phyloP scores from a whole-genome alignment of 2,888 invertebrate species.

The Eurytoma adleriae region DNA sequence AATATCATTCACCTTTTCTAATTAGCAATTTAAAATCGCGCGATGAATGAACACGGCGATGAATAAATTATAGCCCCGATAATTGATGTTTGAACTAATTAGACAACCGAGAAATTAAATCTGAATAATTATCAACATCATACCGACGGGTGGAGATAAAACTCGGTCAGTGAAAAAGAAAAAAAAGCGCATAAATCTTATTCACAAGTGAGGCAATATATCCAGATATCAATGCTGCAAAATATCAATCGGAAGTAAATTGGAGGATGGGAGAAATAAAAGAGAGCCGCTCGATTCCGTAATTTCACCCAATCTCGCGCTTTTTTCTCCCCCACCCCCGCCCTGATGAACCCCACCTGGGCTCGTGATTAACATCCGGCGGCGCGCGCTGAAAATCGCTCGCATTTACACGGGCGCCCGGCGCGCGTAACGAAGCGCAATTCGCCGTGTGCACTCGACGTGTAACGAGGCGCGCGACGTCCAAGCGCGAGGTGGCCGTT shows the following conservation, averaged over 20 bases:
- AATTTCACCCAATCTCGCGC: constrained; percentile 27
- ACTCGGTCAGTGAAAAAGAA: background rate
- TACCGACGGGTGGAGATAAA: no score
- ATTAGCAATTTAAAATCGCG: constrained; percentile 10
- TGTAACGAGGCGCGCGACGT: background rate
- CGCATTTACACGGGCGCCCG: constrained; percentile 5
- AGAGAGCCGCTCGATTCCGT: constrained; percentile 8
- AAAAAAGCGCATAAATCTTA: background rate
- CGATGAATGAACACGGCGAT: background rate
- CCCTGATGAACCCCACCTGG: background rate
- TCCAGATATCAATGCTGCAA: background rate
- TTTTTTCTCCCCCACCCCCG: constrained; percentile 12
- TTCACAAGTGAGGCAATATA: background rate
- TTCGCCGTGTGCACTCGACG: constrained; percentile 18
- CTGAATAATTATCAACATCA: background rate
- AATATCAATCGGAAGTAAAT: background rate
- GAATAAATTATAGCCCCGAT: constrained; percentile 1
- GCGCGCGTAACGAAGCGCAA: constrained; percentile 28
- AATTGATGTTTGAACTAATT: background rate
- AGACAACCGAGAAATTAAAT: background rate
- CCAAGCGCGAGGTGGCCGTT: constrained; percentile 2
- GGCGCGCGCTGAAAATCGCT: constrained; percentile 24
- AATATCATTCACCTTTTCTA: constrained; percentile 7
- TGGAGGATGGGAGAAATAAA: background rate
- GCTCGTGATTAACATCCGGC: constrained; percentile 36